A percentile compares a stretch with the other conserved stretches of the same genome.
These are phyloP conservation scores for Platyrinchus mystaceus DNA, from an alignment of 2,797 vertebrate genomes.

Conservation along the genomic window DNA sequence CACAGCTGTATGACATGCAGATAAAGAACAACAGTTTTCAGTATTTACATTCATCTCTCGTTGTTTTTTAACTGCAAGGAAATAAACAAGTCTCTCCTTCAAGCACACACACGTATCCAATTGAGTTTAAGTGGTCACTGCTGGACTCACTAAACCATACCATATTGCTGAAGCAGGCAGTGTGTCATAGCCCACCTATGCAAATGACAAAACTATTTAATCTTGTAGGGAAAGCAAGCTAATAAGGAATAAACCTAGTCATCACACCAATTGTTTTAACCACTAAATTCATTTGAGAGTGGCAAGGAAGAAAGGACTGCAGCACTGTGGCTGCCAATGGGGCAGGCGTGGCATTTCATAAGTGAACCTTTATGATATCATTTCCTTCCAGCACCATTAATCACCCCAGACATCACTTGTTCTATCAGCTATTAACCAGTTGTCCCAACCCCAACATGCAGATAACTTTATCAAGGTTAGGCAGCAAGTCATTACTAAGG, in stretches of 20 bases:
- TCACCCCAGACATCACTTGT: conserved; percentile 7
- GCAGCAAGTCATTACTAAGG: conserved; percentile 20
- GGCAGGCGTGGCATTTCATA: not conserved
- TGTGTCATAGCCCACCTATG: not conserved
- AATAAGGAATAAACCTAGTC: not conserved
- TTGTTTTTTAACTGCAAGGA: not conserved
- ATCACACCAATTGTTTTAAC: not conserved
- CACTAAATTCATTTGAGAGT: not conserved
- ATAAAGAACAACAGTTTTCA: not conserved
- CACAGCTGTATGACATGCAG: not conserved
- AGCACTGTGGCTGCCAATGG: not conserved
- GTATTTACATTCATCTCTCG: not conserved
- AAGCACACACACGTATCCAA: not conserved
- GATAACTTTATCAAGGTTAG: conserved; percentile 51
- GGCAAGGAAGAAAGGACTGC: not conserved
- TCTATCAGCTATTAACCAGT: conserved; percentile 53
- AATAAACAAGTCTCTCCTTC: not conserved
- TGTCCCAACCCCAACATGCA: not conserved
- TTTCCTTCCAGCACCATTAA: conserved; percentile 39
- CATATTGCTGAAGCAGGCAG: not conserved
- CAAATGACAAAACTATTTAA: not conserved
- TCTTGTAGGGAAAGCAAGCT: not conserved
- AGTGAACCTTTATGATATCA: conserved; percentile 18
- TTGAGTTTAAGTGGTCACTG: not conserved
- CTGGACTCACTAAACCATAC: not conserved